Conservation (phyloP, 2,113 vertebrate species). For the Morone chrysops region DNA sequence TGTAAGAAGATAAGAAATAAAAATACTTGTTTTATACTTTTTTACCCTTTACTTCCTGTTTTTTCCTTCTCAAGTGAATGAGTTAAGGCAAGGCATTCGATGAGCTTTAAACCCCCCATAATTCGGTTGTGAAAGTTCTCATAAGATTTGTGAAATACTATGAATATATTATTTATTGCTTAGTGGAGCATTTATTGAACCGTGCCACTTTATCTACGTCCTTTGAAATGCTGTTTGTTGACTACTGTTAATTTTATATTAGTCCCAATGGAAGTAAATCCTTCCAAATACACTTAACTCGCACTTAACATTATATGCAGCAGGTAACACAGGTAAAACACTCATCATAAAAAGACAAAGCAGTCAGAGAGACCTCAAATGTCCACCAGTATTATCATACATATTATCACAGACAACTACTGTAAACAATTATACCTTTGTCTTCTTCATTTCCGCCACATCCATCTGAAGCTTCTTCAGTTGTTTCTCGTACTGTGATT, state of each 20-base stretch:
- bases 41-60: no score
- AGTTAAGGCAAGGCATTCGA: no score
- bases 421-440: slow-evolving; percentile 86
- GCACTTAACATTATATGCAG: neutral
- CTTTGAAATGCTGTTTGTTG: neutral
- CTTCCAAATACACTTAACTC: neutral
- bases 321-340: neutral
- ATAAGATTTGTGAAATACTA: neutral
- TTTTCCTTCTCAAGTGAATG: no score
- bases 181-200: neutral
- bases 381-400: no score
- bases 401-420: neutral
- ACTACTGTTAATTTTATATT: neutral
- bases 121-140: neutral
- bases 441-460: slow-evolving; percentile 98
- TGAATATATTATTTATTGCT: neutral
- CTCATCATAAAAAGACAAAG: neutral
- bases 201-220: neutral
- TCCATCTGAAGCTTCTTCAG: slow-evolving; percentile 95
- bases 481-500: slow-evolving; percentile 97
- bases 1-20: no score
- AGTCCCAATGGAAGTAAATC: neutral
- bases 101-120: no score
- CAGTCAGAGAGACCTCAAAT: neutral
- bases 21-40: no score